phyloP scores from a whole-genome alignment of 92 coral and sea anemone species.

The Epizoanthus stellaris region DNA sequence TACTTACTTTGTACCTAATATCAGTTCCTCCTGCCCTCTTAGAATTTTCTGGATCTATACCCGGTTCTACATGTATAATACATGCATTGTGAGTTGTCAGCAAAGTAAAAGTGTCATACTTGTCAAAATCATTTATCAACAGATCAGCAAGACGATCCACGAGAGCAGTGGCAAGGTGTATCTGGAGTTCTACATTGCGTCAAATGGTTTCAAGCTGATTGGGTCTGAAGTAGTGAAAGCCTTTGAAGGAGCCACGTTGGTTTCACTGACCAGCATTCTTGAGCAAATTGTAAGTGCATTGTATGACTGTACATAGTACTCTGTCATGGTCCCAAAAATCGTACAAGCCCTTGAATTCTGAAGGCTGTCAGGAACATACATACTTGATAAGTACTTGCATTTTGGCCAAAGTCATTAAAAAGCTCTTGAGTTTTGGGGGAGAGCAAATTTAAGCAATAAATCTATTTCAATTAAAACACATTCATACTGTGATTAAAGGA shows the following conservation, averaged over 20 bases:
- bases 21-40: too few species aligned
- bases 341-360: neutral
- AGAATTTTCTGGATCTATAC: neutral
- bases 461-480: too few species aligned
- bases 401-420: too few species aligned
- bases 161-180: constrained; percentile 69
- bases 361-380: too few species aligned
- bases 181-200: constrained; percentile 78
- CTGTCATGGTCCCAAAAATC: neutral
- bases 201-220: constrained; percentile 49
- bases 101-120: neutral
- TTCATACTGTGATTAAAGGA: too few species aligned
- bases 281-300: constrained; percentile 64
- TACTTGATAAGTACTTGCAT: too few species aligned
- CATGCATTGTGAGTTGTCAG: neutral
- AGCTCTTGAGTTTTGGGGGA: too few species aligned
- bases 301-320: neutral
- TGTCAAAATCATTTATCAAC: neutral
- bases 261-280: constrained; percentile 57
- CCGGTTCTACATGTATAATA: neutral
- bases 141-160: constrained; percentile 67
- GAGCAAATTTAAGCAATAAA: too few species aligned
- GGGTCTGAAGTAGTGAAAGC: constrained; percentile 62
- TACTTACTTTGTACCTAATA: too few species aligned
- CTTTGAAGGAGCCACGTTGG: constrained; percentile 59